Evolutionary conservation across 2,888 invertebrate species (phyloP).

Genomic region (Crossocerus cetratus): DNA sequence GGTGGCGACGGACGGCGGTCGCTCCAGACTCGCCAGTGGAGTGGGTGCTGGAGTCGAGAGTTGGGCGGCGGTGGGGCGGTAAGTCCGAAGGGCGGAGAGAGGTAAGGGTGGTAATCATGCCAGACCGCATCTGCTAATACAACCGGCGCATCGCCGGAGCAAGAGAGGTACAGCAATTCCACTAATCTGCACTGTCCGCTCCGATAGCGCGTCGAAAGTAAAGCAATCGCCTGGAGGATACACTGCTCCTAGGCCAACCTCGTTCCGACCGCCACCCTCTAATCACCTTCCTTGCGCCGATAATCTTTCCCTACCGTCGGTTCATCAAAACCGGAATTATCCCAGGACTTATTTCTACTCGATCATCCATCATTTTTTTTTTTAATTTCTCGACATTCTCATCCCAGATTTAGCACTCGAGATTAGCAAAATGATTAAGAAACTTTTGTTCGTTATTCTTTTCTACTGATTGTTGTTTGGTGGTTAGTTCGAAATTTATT

Average conservation of each 20-base stretch:
- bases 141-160: slow-evolving; percentile 37
- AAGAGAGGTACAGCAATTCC: slow-evolving; percentile 50
- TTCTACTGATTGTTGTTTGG: too few relatives aligned
- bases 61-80: slow-evolving; percentile 16
- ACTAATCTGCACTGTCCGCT: slow-evolving; percentile 56
- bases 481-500: too few relatives aligned
- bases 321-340: slow-evolving; percentile 12
- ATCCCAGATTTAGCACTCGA: too few relatives aligned
- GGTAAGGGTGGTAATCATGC: slow-evolving; percentile 52
- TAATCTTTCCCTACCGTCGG: slow-evolving; percentile 31
- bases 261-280: slow-evolving; percentile 16
- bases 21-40: background rate
- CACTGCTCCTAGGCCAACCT: background rate
- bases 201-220: slow-evolving; percentile 50
- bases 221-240: slow-evolving; percentile 38
- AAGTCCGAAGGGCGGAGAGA: background rate
- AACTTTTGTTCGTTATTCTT: too few relatives aligned
- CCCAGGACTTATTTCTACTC: too few relatives aligned
- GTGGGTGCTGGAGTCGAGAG: background rate
- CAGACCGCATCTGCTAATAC: slow-evolving; percentile 60
- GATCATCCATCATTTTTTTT: too few relatives aligned
- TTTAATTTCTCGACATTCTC: background rate
- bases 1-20: slow-evolving; percentile 27
- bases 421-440: too few relatives aligned
- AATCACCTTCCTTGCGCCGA: slow-evolving; percentile 32